These are phyloP conservation scores for Thereva unica DNA, from an alignment of 2,888 invertebrate species.

Conservation along the genomic window DNA sequence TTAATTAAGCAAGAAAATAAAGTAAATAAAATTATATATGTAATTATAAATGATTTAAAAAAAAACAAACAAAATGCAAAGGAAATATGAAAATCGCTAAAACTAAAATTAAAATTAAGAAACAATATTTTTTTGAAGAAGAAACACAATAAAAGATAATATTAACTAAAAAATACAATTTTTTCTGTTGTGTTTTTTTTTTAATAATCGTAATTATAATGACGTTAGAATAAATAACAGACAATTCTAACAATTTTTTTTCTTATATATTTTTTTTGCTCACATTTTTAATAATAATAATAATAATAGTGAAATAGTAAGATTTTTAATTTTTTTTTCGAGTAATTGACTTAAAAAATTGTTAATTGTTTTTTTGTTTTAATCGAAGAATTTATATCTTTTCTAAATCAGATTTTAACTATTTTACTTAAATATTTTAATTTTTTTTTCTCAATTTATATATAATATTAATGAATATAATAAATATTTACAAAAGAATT, in stretches of 20 bases:
- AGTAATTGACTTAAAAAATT: conserved; percentile 25
- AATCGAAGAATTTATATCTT: not conserved
- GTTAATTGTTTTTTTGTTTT: conserved; percentile 10
- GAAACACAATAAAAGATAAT: conserved; percentile 16
- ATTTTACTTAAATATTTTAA: conserved; percentile 23
- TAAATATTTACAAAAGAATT: conserved; percentile 26
- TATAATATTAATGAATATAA: conserved; percentile 27
- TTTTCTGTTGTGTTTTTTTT: not conserved
- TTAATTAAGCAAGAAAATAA: no score
- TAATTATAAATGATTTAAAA: no score
- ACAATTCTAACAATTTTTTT: conserved; percentile 24
- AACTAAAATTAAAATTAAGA: no score
- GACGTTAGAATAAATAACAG: conserved; percentile 33
- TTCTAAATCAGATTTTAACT: conserved; percentile 13
- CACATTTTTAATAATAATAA: not conserved
- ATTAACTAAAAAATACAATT: conserved; percentile 20
- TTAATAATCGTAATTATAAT: conserved; percentile 17
- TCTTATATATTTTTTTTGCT: conserved; percentile 7
- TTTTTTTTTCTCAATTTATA: conserved; percentile 7
- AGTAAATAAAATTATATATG: no score
- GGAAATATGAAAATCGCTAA: no score
- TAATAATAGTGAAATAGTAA: no score
- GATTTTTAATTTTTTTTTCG: not conserved
- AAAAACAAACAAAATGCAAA: no score
- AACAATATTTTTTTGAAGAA: not conserved